Conservation (phyloP, 2,797 vertebrate species). For the Urosaurus nigricauda region DNA sequence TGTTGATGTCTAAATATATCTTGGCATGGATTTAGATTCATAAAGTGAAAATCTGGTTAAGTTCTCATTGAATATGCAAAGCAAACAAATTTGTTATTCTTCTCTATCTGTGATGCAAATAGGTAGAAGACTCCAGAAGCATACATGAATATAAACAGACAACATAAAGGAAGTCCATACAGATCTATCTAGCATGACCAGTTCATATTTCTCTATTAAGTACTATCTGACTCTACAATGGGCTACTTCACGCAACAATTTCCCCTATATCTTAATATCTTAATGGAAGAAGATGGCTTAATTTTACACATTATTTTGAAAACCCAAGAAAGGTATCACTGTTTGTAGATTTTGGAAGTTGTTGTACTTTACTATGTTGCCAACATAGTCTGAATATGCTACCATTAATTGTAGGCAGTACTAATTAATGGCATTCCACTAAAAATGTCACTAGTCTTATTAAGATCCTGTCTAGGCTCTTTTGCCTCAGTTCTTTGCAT, state of each 20-base stretch:
- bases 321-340: background rate
- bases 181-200: background rate
- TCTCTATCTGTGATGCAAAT: background rate
- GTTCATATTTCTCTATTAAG: background rate
- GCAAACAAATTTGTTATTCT: background rate
- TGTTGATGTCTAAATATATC: background rate
- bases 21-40: background rate
- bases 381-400: too few relatives aligned
- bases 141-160: background rate
- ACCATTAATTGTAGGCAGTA: background rate
- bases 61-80: background rate
- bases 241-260: too few relatives aligned
- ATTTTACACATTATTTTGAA: constrained; percentile 20
- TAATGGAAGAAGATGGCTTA: background rate
- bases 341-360: too few relatives aligned
- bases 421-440: background rate
- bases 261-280: too few relatives aligned
- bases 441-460: background rate
- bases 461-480: background rate
- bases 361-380: too few relatives aligned
- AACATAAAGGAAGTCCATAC: background rate
- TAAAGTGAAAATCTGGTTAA: background rate
- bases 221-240: background rate
- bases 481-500: background rate
- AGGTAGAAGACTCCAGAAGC: background rate